Evolutionary conservation across 2,888 invertebrate species (phyloP), one percentile per base, ranked within the genome.

Genomic region (Electrophaes corylata): DNA sequence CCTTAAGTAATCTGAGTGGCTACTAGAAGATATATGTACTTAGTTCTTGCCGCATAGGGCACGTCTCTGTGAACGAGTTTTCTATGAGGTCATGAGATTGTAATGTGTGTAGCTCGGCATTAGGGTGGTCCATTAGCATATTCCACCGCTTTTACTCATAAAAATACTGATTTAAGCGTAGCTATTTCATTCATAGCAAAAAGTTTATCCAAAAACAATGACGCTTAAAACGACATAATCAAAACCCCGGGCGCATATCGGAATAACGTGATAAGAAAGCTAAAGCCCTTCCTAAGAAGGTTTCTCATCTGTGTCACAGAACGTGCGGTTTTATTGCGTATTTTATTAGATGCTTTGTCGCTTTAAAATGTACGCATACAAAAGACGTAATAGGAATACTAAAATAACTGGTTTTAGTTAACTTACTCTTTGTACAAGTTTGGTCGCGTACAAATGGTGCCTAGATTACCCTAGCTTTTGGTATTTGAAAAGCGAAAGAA

Each of bases 251-350:
- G 55, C 65, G 60, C 60, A 63, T 61, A 65, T 63, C 63, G 60
- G 60, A 50, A 54, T 57, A 55, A 69, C 69, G 69, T 67, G 69
- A 69, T 69, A 61, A 63, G 69, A 67, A 69, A 66, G 48, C 66
- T 56, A 53, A 64, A 66, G 51, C 35, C 47, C 12, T 44, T 61
- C 54, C 35, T 49, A 49, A 29, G 57, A 56, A 43, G 53, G 59
- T 57, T 65, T 57, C 57, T 56, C 56, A 57, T 62, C 62, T 57
- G 59, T 48, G 53, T 26, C 57, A 51, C 47, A 41, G 46, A 44
- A 57, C 40, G 56, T 52, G 62, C 49, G 64, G 60, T 56, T 51
- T 55, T 44, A 66, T 60, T 55, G 60, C 56, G 62, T 56, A 64
- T 60, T 62, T 58, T 58, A 64, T 64, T 60, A 62, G 56, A 62